Conservation (phyloP, 1,140 invertebrate species). For the Colletes gigas region DNA sequence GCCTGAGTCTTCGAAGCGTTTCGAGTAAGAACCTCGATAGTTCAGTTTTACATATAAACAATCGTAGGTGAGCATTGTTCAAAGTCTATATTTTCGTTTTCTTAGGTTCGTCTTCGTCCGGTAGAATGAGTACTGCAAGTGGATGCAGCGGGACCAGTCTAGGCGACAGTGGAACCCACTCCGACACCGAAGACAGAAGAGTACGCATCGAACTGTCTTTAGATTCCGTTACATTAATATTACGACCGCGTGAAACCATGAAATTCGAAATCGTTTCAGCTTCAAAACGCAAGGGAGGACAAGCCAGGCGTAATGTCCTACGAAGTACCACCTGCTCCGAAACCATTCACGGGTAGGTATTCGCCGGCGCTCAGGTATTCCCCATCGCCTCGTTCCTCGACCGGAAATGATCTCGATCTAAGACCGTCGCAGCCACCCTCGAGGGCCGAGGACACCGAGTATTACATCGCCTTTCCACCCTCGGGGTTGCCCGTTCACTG, state of each 20-base stretch:
- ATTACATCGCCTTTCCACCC: constrained; percentile 82
- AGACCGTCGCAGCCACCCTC: constrained; percentile 55
- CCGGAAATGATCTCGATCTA: constrained; percentile 69
- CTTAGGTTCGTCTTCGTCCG: constrained; percentile 88
- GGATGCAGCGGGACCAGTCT: constrained; percentile 88
- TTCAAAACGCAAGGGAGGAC: constrained; percentile 72
- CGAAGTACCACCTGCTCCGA: constrained; percentile 79
- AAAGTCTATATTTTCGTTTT: constrained; percentile 10
- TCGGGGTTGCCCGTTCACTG: constrained; percentile 80
- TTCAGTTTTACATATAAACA: background rate
- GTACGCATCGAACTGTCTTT: constrained; percentile 69
- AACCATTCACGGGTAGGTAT: constrained; percentile 73
- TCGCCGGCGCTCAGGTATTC: constrained; percentile 66
- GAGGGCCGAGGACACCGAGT: constrained; percentile 69
- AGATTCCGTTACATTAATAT: background rate
- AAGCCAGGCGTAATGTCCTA: constrained; percentile 74
- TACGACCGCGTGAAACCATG: background rate
- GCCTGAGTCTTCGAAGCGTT: constrained; percentile 87
- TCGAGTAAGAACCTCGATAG: constrained; percentile 81
- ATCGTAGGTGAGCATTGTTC: background rate
- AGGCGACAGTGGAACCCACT: constrained; percentile 91
- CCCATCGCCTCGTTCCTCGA: constrained; percentile 61
- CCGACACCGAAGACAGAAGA: constrained; percentile 89
- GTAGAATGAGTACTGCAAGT: constrained; percentile 88
- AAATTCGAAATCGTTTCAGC: constrained; percentile 45